These are phyloP conservation scores for Pelecanoides urinatrix DNA, from an alignment of 2,113 vertebrate genomes.

Conservation along the genomic window DNA sequence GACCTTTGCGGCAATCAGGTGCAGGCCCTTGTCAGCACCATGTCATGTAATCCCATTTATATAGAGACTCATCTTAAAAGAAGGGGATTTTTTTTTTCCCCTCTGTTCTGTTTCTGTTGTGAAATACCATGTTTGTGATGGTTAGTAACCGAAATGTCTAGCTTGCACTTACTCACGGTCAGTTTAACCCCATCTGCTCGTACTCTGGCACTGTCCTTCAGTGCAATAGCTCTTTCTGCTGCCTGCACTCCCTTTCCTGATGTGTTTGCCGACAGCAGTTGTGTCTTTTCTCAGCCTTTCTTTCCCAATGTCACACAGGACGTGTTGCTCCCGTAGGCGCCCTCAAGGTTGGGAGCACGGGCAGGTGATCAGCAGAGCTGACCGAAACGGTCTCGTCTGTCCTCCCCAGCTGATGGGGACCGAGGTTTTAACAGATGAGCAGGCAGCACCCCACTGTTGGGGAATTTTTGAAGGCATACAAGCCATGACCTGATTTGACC, in stretches of 20 bases:
- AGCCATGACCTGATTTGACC: background rate
- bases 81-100: background rate
- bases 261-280: background rate
- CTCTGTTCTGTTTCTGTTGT: background rate
- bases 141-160: background rate
- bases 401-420: background rate
- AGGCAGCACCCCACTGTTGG: background rate
- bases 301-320: background rate
- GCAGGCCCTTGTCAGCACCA: background rate
- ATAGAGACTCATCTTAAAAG: background rate
- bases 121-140: background rate
- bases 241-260: background rate
- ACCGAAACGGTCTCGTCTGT: accelerated
- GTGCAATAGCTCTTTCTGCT: background rate
- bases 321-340: accelerated
- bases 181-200: background rate
- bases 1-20: background rate
- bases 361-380: background rate
- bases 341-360: background rate
- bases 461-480: background rate
- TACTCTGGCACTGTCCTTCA: background rate
- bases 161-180: background rate
- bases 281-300: background rate
- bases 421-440: background rate
- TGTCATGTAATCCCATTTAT: background rate